A percentile compares a stretch with the other conserved stretches of the same genome.
Evolutionary conservation across 1,140 invertebrate genomes (phyloP).

Genomic region (Meloidogyne hapla): DNA sequence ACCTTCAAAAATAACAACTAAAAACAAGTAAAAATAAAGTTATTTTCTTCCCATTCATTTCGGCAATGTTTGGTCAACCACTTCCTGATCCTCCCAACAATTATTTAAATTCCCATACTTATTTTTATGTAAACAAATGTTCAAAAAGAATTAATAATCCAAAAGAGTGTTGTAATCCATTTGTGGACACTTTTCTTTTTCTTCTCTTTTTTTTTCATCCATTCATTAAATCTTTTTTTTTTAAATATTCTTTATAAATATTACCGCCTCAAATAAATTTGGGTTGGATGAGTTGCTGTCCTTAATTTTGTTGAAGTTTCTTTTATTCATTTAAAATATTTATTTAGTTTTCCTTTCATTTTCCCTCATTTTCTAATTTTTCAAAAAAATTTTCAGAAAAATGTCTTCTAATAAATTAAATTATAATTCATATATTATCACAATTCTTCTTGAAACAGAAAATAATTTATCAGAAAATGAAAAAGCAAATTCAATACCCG

Average conservation of each 20-base stretch:
- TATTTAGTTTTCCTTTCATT: background rate
- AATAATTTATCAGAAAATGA: background rate
- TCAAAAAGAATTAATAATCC: background rate
- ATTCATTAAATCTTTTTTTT: background rate
- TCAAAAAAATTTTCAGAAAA: background rate
- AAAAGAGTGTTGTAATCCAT: background rate
- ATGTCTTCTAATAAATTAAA: conserved; percentile 2
- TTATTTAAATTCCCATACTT: conserved; percentile 1
- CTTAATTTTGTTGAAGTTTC: no score
- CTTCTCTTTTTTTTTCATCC: background rate
- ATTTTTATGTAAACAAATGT: background rate
- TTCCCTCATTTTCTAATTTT: background rate
- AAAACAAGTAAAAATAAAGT: background rate
- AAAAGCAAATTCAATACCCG: background rate
- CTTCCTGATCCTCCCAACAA: background rate
- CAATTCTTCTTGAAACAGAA: background rate
- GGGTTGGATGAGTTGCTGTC: no score
- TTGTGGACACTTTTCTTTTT: background rate
- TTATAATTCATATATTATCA: background rate
- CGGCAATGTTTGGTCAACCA: conserved; percentile 5
- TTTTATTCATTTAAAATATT: no score
- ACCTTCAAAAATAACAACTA: background rate
- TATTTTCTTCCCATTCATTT: conserved; percentile 5
- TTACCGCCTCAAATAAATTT: background rate
- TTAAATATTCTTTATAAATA: background rate